Evolutionary conservation across 2,888 invertebrate species (phyloP), one percentile per base, ranked within the genome.

Genomic region (Euplexia lucipara): DNA sequence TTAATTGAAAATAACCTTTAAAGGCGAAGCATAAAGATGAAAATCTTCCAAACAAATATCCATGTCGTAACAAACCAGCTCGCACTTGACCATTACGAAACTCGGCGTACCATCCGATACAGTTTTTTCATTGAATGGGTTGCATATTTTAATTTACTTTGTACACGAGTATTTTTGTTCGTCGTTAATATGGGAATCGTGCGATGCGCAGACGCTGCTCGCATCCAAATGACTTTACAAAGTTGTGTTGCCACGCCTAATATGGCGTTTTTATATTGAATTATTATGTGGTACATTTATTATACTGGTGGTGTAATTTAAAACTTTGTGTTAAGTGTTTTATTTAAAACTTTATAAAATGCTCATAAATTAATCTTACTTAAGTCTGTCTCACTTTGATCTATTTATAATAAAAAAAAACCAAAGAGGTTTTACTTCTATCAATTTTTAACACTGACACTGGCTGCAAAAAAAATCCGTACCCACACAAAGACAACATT

Each of bases 81-180:
- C 79, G 12, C 41, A 32, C 79, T 64, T 79, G 58, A 41, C 79
- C 51, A 22, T 44, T 65, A 57, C 45, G 39, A 57, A 54, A 69
- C 52, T 61, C 45, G n/a, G 7, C 44, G 42, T 75, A 47, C 53
- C 59, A 63, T 68, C 45, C 64, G 65, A 73, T 77, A 77, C 63
- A 61, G 41, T 79, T 77, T 79, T 78, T 80, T 74, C 53, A 41
- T 61, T 53, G 49, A 49, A 78, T 65, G 32, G 53, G 39, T 65
- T 45, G 69, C 75, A 71, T 78, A 68, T 68, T 79, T 79, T 73
- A 79, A 63, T 77, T 77, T 77, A 79, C 74, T 53, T 61, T 63
- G 70, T 65, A 63, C 47, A 60, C 20, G 45, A 63, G 60, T 74
- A 74, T 79, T 77, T 62, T 62, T 58, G 58, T 60, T 60, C 56